Evolutionary conservation across 2,113 vertebrate species (phyloP), one percentile per base, ranked within the genome.

Genomic region (Peucedramus taeniatus): DNA sequence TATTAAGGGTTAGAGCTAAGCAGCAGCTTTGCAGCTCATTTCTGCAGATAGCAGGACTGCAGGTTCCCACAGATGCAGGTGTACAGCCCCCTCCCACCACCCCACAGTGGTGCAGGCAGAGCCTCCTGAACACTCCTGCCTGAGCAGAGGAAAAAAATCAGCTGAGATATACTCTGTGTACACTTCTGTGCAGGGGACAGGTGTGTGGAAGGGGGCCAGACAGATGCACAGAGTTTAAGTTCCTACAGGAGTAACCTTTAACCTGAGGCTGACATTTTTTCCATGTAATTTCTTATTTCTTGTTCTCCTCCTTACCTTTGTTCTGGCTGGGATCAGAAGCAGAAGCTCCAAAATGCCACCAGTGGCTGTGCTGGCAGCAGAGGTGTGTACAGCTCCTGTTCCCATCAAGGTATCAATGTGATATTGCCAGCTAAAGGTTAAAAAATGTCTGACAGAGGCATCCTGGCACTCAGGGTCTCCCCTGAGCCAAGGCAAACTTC

Each of bases 201-300:
- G 35, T 31, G 23, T 0, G 4, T 4, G 2, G 21, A 56, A 1
- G 6, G 11, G 7, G 14, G 12, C 21, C 1, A 6, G 33, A 66
- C 18, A 26, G 51, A n/a, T 6, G 11, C 10, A 37, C 1, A 3
- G 18, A 74, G 12, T 11, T 26, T 2, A 1, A 3, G 13, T 89
- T 83, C 31, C 37, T 33, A 4, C 0, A 63, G 31, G 8, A 74
- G 17, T 3, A 72, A 37, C 40, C 49, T 65, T 68, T 65, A 40
- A 17, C 15, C 23, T 35, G 7, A 56, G 15, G 15, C 31, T 80
- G 53, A 27, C 28, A 22, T 15, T 53, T 92, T 66, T 70, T 10
- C 40, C 42, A 14, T 11, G 5, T 53, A 3, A 28, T 59, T 63
- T 74, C 47, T 57, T 33, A 37, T 59, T 66, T 54, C n/a, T 51